Evolutionary conservation across 1,140 invertebrate species (phyloP).

Genomic region (Drosophila melanogaster): Release_6_plus_ISO1_MT NC_004354.4:4511001-4511500

Average conservation of each 20-base stretch:
- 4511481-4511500: too few species aligned
- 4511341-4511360: slow-evolving; percentile 82
- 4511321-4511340: slow-evolving; percentile 78
- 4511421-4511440: not conserved
- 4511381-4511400: slow-evolving; percentile 66
- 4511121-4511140: slow-evolving; percentile 51
- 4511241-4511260: not conserved
- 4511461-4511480: not conserved
- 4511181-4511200: slow-evolving; percentile 82
- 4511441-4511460: slow-evolving; percentile 1
- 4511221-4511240: not conserved
- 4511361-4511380: slow-evolving; percentile 79
- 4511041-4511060: slow-evolving; percentile 60
- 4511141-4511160: slow-evolving; percentile 81
- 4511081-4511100: not conserved
- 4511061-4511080: not conserved
- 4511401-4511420: slow-evolving; percentile 34
- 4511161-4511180: slow-evolving; percentile 76
- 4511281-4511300: not conserved
- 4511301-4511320: slow-evolving; percentile 71
- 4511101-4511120: slow-evolving; percentile 1
- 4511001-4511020: slow-evolving; percentile 62
- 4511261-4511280: not conserved
- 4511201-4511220: slow-evolving; percentile 59
- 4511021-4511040: slow-evolving; percentile 77